Evolutionary conservation across 1,140 invertebrate genomes (phyloP).

Genomic region (Stenopsyche tienmushanensis): DNA sequence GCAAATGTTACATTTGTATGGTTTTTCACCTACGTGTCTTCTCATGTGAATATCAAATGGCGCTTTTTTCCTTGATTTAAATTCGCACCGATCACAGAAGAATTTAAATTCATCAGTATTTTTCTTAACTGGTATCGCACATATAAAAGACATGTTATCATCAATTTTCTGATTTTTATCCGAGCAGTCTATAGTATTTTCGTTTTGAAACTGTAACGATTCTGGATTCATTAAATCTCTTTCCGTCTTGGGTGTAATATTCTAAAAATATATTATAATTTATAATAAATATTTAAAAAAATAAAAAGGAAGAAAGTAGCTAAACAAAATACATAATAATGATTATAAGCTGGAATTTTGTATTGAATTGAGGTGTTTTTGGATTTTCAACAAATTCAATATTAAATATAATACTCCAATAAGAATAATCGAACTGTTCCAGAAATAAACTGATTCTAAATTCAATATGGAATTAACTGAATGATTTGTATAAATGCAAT

Average conservation of each 20-base stretch:
- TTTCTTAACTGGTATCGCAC: conserved; percentile 5
- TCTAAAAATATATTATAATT: conserved; percentile 3
- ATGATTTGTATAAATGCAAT: too few relatives aligned
- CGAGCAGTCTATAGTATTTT: too few relatives aligned
- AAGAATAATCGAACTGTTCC: too few relatives aligned
- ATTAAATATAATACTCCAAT: too few relatives aligned
- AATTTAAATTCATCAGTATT: conserved; percentile 20
- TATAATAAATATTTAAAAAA: too few relatives aligned
- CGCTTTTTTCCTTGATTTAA: conserved; percentile 24
- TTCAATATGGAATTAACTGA: too few relatives aligned
- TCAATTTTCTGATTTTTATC: not conserved
- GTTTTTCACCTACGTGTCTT: conserved; percentile 24
- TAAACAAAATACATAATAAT: too few relatives aligned
- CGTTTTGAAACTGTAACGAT: not conserved
- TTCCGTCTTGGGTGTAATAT: not conserved
- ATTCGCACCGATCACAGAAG: conserved; percentile 34
- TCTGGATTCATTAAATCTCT: conserved; percentile 6
- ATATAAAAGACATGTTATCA: conserved; percentile 3
- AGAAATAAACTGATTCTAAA: too few relatives aligned
- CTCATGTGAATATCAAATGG: conserved; percentile 36
- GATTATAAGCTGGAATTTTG: too few relatives aligned
- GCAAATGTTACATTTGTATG: conserved; percentile 24
- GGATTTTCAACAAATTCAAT: too few relatives aligned
- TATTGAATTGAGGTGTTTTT: too few relatives aligned
- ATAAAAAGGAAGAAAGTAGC: too few relatives aligned